Percentiles rank a stretch among this genome's conserved stretches.
Conservation (phyloP, 2,797 vertebrate species). For the Hemibagrus guttatus region DNA sequence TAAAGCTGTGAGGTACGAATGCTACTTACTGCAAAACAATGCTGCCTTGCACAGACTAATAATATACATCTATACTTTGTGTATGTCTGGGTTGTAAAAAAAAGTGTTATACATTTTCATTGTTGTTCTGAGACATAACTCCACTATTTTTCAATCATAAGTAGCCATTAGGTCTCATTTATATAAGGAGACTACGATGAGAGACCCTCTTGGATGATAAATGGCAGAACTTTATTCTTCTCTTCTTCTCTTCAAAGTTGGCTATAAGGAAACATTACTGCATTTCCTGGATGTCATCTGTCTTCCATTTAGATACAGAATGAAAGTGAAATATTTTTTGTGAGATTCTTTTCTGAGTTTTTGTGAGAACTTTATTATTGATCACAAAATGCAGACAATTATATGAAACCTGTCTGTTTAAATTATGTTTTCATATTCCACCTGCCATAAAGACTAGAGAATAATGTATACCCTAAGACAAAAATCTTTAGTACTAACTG, state of each 20-base stretch:
- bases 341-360: no score
- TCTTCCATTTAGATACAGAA: background rate
- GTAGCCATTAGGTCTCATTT: background rate
- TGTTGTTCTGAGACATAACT: background rate
- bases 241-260: background rate
- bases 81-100: no score
- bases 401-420: background rate
- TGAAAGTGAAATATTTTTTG: background rate
- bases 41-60: background rate
- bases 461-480: no score
- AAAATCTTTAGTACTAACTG: background rate
- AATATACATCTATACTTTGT: no score
- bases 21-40: background rate
- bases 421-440: background rate
- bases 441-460: background rate
- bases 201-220: background rate
- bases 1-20: background rate
- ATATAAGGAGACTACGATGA: background rate
- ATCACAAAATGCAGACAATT: background rate
- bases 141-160: background rate
- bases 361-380: background rate
- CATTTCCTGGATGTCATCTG: background rate
- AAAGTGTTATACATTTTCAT: background rate
- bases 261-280: no score
- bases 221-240: background rate